Evolutionary conservation across 1,140 invertebrate genomes (phyloP), one percentile per base, ranked within the genome.

Genomic region (Melipona quadrifasciata): DNA sequence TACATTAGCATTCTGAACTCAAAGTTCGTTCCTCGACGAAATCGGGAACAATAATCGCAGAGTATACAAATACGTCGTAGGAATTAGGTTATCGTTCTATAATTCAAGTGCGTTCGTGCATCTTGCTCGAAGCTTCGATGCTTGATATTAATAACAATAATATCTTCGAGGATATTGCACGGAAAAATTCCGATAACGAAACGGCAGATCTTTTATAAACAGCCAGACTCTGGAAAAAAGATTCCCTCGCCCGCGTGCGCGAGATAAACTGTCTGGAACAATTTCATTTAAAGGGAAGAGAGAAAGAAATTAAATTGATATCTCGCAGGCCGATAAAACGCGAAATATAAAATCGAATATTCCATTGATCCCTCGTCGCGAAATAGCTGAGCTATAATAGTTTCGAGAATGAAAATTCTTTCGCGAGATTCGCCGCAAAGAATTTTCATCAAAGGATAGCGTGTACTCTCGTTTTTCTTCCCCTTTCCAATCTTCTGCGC

Each of bases 341-440:
- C 1, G 3, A 58, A 58, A 3, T 1, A 4, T 47, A n/a, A 24
- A 61, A 61, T 61, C 39, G 3, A 24, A n/a, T 47, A 47, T 39
- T 68, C 11, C 31, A 68, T 11, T 1, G 5, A 2, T 8, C 5
- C 24, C 24, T 16, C 47, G n/a, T 16, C 24, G 19, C 67, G 12
- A n/a, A 71, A 47, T 12, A 47, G 8, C 24, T 5, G 24, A 71
- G 14, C 12, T 61, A n/a, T 12, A n/a, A 19, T 2, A 67, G 14
- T n/a, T n/a, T 31, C 0, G 6, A 12, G 24, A 55, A 79, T 34
- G 61, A 79, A 79, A 79, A 79, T 78, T 78, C 47, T 67, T 78
- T 24, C 19, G 10, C 4, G 21, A 65, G n/a, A 31, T 47, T 8
- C 39, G 17, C 12, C 14, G 21, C 0, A 19, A 67, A 53, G n/a